These are phyloP conservation scores for Petrolisthes cinctipes DNA, from an alignment of 2,888 invertebrate species.

Conservation along the genomic window DNA sequence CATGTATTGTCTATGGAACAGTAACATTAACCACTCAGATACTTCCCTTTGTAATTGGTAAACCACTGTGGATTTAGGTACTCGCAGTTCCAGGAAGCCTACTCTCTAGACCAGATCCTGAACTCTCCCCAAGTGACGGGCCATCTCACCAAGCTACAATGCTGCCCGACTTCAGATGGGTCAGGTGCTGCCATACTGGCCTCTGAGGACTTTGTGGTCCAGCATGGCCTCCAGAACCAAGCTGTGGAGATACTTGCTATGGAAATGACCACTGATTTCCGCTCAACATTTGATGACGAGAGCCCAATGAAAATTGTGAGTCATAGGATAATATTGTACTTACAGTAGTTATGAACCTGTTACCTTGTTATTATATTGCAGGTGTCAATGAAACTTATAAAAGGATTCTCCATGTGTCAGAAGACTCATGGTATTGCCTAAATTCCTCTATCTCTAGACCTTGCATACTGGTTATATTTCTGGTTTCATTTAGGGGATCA, in stretches of 20 bases:
- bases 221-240: constrained; percentile 77
- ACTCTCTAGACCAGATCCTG: constrained; percentile 89
- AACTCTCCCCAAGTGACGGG: constrained; percentile 90
- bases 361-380: no score
- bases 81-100: constrained; percentile 93
- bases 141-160: constrained; percentile 94
- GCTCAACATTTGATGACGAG: constrained; percentile 84
- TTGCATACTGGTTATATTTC: no score
- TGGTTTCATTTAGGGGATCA: no score
- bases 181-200: constrained; percentile 92
- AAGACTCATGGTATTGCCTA: no score
- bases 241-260: constrained; percentile 97
- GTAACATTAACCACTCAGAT: not conserved
- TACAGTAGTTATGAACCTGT: no score
- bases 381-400: no score
- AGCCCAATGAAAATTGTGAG: constrained; percentile 82
- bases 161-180: constrained; percentile 99
- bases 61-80: constrained; percentile 73
- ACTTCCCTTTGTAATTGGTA: not conserved
- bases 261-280: constrained; percentile 95
- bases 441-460: no score
- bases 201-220: constrained; percentile 89
- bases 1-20: no score
- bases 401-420: no score
- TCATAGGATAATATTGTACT: constrained; percentile 55